Base-by-base conservation (phyloP, 2,888 invertebrate species). In the Erannis defoliaria region DNA sequence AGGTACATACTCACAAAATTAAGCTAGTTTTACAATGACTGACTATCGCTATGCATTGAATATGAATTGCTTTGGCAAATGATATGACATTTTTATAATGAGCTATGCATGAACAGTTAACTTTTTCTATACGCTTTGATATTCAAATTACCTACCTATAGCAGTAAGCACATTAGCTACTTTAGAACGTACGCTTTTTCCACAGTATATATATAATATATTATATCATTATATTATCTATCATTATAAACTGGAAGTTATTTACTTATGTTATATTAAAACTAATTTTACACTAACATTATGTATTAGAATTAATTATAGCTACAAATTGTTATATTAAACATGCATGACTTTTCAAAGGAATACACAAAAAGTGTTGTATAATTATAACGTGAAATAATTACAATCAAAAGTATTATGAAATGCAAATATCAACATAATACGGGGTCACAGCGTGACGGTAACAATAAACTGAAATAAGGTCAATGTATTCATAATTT, bases 131-230 rank as follows among this genome's bases (percentile, higher is more conserved):
- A 67, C 70, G 74, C 73, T 65, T 60, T 58, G 45, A 57, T 55
- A 62, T 53, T 19, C 60, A 42, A 53, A 49, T 38, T 61, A 54
- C 60, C 40, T 55, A 46, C 53, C 40, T 55, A 46, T 50, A 62
- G 77, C 77, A 73, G 73, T 80, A 81, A 86, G 85, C 84, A 86
- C 79, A 80, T 83, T 85, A 88, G 80, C 89, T 92, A 91, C 80
- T 92, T 92, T 92, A 92, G 92, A 92, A 92, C 90, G 75, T 80
- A 84, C 92, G 92, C 92, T 91, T 92, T 88, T 81, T 80, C 71
- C 78, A 31, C 80, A 80, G 71, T 81, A 80, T 80, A 77, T 75
- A 72, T 50, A n/a, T n/a, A n/a, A n/a, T n/a, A n/a, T n/a, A n/a
- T n/a, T n/a, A n/a, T n/a, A n/a, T n/a, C n/a, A n/a, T n/a, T n/a